These are phyloP conservation scores for Sciurus vulgaris DNA, from an alignment of 2,797 vertebrate genomes.

Conservation along the genomic window DNA sequence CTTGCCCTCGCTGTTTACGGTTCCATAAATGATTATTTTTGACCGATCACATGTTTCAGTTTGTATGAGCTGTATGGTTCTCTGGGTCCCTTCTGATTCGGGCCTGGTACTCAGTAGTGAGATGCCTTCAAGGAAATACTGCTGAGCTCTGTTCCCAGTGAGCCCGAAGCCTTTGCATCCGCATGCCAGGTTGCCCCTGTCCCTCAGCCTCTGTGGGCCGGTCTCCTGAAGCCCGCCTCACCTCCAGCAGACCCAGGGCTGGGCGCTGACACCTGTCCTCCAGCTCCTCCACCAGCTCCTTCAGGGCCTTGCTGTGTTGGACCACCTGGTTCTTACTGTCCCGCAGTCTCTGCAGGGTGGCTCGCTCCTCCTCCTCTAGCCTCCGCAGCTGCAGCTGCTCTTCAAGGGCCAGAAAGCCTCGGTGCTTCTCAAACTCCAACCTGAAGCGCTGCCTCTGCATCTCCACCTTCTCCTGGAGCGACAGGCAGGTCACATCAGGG, in stretches of 20 bases:
- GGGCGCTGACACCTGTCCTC: constrained; percentile 79
- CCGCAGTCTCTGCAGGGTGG: constrained; percentile 81
- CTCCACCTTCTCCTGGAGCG: constrained; percentile 84
- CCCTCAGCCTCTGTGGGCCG: too few species aligned
- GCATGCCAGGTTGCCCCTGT: too few species aligned
- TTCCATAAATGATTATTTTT: not conserved
- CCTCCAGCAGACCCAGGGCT: constrained; percentile 82
- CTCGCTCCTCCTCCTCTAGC: constrained; percentile 85
- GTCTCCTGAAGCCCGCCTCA: constrained; percentile 52
- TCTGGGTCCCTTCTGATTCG: not conserved
- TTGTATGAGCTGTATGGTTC: not conserved
- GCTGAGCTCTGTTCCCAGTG: too few species aligned
- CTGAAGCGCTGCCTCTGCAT: constrained; percentile 83
- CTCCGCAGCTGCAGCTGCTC: constrained; percentile 85
- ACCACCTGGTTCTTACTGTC: constrained; percentile 77
- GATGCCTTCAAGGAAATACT: not conserved
- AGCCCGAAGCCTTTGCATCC: too few species aligned
- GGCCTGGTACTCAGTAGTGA: not conserved
- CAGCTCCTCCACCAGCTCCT: constrained; percentile 83
- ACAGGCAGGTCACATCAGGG: not conserved
- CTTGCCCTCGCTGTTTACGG: not conserved
- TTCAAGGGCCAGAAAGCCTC: constrained; percentile 84
- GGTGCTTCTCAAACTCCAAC: constrained; percentile 87
- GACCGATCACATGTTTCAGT: not conserved
- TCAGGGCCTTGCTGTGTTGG: constrained; percentile 79